These are phyloP conservation scores for Zeus faber DNA, from an alignment of 2,113 vertebrate species.

Conservation along the genomic window DNA sequence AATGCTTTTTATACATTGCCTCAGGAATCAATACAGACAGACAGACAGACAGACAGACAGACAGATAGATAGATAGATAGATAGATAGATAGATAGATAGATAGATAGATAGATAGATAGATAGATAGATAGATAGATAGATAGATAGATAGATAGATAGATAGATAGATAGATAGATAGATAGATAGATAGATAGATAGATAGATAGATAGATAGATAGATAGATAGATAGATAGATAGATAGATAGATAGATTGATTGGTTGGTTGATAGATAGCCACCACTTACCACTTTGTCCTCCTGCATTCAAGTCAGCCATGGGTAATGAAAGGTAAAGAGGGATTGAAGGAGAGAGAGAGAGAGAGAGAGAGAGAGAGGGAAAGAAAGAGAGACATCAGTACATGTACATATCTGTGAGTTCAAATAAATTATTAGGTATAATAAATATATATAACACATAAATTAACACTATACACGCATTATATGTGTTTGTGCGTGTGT, in stretches of 20 bases:
- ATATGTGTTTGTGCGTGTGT: background rate
- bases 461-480: background rate
- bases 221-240: background rate
- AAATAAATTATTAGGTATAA: background rate
- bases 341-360: conserved; percentile 44
- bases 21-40: background rate
- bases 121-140: conserved; percentile 2
- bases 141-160: conserved; percentile 2
- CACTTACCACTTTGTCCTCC: conserved; percentile 75
- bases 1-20: too few species aligned
- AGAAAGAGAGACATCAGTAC: background rate
- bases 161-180: conserved; percentile 1
- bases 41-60: conserved; percentile 15
- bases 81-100: conserved; percentile 4
- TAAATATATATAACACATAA: background rate
- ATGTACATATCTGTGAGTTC: too few species aligned
- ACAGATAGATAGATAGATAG: conserved; percentile 10
- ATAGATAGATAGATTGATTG: background rate
- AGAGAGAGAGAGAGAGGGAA: conserved; percentile 39
- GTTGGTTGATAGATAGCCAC: conserved; percentile 1
- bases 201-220: background rate
- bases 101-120: conserved; percentile 2
- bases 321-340: conserved; percentile 34
- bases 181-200: background rate
- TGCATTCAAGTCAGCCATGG: conserved; percentile 55